Evolutionary conservation across 2,113 vertebrate species (phyloP).

Genomic region (Forbesichthys agassizii): DNA sequence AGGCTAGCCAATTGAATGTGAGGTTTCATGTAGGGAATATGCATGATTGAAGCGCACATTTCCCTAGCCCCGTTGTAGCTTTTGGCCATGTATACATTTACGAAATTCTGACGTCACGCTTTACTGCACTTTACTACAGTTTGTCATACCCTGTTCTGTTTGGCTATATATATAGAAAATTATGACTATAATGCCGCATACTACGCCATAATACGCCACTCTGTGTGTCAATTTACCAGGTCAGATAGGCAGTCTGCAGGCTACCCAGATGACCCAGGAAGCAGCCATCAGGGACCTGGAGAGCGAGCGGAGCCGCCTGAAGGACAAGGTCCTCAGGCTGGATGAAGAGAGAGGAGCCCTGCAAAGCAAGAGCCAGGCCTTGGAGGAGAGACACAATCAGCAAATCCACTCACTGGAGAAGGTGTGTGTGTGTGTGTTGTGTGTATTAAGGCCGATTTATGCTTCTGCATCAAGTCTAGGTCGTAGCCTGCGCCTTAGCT

Average conservation of each 20-base stretch:
- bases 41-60: too few species aligned
- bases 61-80: too few species aligned
- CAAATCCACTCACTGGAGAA: conserved; percentile 91
- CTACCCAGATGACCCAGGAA: conserved; percentile 96
- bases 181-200: not conserved
- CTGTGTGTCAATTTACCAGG: conserved; percentile 69
- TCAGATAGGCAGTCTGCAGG: conserved; percentile 97
- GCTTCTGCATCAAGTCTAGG: too few species aligned
- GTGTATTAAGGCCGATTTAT: not conserved
- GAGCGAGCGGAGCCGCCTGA: conserved; percentile 91
- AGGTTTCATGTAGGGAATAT: too few species aligned
- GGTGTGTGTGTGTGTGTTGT: conserved; percentile 68
- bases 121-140: too few species aligned
- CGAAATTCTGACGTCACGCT: too few species aligned
- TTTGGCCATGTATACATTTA: too few species aligned
- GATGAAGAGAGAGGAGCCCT: conserved; percentile 91
- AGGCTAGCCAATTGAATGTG: too few species aligned
- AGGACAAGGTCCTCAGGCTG: conserved; percentile 88
- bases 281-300: conserved; percentile 96
- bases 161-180: not conserved
- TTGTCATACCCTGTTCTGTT: too few species aligned
- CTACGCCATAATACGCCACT: not conserved
- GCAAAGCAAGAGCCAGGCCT: conserved; percentile 86
- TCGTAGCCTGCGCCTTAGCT: too few species aligned
- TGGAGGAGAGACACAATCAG: conserved; percentile 91